Evolutionary conservation across 1,140 invertebrate genomes (phyloP).

Genomic region (Trachelipus rathkii): DNA sequence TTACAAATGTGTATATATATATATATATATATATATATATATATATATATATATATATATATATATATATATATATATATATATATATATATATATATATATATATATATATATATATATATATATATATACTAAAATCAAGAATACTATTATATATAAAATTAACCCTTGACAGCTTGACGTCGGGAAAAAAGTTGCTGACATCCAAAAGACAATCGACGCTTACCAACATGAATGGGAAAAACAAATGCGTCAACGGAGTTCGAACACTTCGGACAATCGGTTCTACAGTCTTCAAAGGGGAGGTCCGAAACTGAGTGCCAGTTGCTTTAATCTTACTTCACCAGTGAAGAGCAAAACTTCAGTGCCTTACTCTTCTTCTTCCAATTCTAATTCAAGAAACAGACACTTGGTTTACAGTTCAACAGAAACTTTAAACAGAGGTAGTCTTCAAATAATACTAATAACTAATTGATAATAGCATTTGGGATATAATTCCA

Average conservation of each 20-base stretch:
- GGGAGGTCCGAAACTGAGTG: background rate
- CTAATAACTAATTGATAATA: too few species aligned
- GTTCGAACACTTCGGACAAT: background rate
- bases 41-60: too few species aligned
- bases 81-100: too few species aligned
- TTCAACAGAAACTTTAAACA: background rate
- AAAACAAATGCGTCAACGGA: background rate
- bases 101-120: too few species aligned
- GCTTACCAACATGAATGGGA: background rate
- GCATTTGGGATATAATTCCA: too few species aligned
- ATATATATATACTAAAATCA: too few species aligned
- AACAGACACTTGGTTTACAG: background rate
- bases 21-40: too few species aligned
- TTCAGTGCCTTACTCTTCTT: background rate
- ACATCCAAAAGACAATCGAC: background rate
- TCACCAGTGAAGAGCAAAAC: background rate
- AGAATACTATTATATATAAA: too few species aligned
- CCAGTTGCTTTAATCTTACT: background rate
- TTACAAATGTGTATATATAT: too few species aligned
- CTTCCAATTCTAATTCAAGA: background rate
- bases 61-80: too few species aligned
- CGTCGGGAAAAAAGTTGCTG: background rate
- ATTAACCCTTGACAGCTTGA: background rate
- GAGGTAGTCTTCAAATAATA: background rate
- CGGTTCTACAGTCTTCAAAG: background rate